These are phyloP conservation scores for Cremastinae sp. DNA, from an alignment of 2,888 invertebrate species.

Conservation along the genomic window DNA sequence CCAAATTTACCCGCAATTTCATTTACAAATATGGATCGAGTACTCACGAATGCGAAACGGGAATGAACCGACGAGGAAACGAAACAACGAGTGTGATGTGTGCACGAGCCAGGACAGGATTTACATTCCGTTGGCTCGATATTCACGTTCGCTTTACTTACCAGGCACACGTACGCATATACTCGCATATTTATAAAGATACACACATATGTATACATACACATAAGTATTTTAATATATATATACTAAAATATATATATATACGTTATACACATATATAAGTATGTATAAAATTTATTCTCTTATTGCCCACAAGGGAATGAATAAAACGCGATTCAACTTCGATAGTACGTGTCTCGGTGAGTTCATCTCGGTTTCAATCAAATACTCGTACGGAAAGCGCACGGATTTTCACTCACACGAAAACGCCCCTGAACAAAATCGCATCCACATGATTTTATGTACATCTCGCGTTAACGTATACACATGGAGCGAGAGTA, in stretches of 20 bases:
- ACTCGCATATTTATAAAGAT: constrained; percentile 2
- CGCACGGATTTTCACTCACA: not conserved
- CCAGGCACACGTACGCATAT: constrained; percentile 5
- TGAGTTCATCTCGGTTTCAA: constrained; percentile 29
- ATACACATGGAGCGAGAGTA: constrained; percentile 27
- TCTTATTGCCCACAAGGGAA: constrained; percentile 32
- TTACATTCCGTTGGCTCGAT: constrained; percentile 58
- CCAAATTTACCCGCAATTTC: constrained; percentile 28
- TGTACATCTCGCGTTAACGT: constrained; percentile 8
- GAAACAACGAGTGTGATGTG: constrained; percentile 36
- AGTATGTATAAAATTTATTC: not conserved
- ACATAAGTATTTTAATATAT: constrained; percentile 4
- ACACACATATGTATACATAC: constrained; percentile 9
- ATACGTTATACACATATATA: constrained; percentile 13
- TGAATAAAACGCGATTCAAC: constrained; percentile 56
- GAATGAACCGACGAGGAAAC: constrained; percentile 7
- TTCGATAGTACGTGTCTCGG: constrained; percentile 58
- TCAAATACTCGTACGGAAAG: not conserved
- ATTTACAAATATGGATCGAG: constrained; percentile 22
- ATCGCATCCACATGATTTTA: not conserved
- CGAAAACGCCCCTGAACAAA: not conserved
- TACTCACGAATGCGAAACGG: constrained; percentile 3
- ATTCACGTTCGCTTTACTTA: constrained; percentile 28
- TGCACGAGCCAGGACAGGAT: constrained; percentile 58
- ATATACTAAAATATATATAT: too few relatives aligned